Conservation (phyloP, 2,888 invertebrate species). For the Apodemia hepburni region DNA sequence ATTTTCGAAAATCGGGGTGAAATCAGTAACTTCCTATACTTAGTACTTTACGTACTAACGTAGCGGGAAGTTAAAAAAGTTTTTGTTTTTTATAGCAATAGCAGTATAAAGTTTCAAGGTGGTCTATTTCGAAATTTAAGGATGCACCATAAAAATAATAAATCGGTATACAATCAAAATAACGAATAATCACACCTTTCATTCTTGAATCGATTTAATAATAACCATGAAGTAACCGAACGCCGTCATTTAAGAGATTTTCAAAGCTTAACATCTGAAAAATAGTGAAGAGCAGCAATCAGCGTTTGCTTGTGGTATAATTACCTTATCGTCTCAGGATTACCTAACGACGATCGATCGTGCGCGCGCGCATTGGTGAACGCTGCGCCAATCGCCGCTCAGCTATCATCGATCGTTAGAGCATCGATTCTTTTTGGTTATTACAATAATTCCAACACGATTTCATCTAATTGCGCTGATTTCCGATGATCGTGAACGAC, state of each 20-base stretch:
- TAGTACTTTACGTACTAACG: no score
- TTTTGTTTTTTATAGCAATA: no score
- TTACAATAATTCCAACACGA: constrained; percentile 77
- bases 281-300: constrained; percentile 60
- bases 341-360: constrained; percentile 52
- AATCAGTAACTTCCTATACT: no score
- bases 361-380: constrained; percentile 72
- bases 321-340: constrained; percentile 71
- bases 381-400: constrained; percentile 63
- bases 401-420: constrained; percentile 59
- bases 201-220: constrained; percentile 49
- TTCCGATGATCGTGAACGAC: constrained; percentile 64
- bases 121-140: constrained; percentile 10
- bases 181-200: constrained; percentile 47
- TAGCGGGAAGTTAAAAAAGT: no score
- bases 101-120: neutral
- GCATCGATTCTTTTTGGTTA: constrained; percentile 75
- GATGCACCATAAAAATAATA: neutral
- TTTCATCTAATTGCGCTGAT: constrained; percentile 73
- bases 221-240: constrained; percentile 43
- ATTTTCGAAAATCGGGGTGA: no score
- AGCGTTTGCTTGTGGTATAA: constrained; percentile 58
- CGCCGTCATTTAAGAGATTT: constrained; percentile 39
- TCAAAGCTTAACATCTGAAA: constrained; percentile 60
- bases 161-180: constrained; percentile 21